These are phyloP conservation scores for Aptenodytes forsteri DNA, from an alignment of 2,113 vertebrate species.

Conservation along the genomic window DNA sequence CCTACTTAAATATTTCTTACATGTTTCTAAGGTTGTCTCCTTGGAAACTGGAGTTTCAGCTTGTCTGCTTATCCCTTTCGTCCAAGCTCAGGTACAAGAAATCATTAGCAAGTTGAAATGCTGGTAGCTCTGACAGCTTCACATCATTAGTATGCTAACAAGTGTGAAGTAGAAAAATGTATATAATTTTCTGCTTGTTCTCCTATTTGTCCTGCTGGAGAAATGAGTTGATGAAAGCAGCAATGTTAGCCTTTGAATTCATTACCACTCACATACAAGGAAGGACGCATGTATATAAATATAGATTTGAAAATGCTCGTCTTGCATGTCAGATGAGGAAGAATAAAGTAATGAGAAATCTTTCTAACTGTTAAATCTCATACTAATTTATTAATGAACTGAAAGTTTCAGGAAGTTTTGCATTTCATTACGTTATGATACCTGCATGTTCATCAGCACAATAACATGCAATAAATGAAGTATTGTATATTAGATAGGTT, in stretches of 20 bases:
- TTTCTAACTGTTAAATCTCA: not conserved
- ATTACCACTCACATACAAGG: not conserved
- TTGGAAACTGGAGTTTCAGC: conserved; percentile 55
- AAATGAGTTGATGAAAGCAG: not conserved
- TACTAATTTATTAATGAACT: not conserved
- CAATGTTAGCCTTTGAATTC: not conserved
- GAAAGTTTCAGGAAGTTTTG: not conserved
- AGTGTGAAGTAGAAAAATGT: conserved; percentile 12
- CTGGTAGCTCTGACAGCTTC: conserved; percentile 23
- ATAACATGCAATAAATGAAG: not conserved
- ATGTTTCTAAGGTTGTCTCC: conserved; percentile 37
- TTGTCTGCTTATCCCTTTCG: conserved; percentile 9
- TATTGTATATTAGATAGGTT: not conserved
- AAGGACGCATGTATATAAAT: not conserved
- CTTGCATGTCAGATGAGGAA: not conserved
- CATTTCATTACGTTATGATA: not conserved
- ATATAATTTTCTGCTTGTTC: conserved; percentile 32
- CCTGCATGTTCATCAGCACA: not conserved
- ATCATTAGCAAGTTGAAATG: conserved; percentile 20
- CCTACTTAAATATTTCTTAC: conserved; percentile 34
- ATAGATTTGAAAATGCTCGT: not conserved
- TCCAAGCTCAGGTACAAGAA: conserved; percentile 1
- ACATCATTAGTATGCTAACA: conserved; percentile 14
- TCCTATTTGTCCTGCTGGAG: not conserved
- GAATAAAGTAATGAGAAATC: not conserved